A percentile compares a stretch with the other conserved stretches of the same genome.
phyloP scores from a whole-genome alignment of 2,797 vertebrate genomes.

The Sebastes nivosus region DNA sequence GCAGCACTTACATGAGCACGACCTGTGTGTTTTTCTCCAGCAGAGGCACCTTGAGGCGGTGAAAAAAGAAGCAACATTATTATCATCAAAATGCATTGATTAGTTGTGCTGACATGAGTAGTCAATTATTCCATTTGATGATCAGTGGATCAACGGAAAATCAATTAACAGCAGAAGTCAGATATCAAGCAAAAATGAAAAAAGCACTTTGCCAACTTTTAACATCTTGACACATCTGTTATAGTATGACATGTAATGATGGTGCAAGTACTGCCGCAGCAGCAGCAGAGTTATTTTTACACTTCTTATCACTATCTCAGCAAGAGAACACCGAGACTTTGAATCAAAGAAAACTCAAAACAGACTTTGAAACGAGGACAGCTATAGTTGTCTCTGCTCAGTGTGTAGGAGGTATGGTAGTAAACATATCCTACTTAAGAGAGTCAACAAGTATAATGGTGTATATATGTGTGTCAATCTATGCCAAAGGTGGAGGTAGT shows the following conservation, averaged over 20 bases:
- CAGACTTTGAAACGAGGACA: background rate
- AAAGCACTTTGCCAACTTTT: background rate
- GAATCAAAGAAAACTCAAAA: background rate
- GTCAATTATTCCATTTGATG: background rate
- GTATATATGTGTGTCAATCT: background rate
- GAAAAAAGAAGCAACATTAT: background rate
- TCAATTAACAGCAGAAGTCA: background rate
- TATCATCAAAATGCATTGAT: background rate
- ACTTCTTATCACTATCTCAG: background rate
- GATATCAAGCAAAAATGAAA: background rate
- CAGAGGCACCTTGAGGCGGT: conserved; percentile 15
- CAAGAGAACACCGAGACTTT: background rate
- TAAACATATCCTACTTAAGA: background rate
- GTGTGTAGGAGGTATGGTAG: background rate
- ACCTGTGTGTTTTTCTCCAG: conserved; percentile 14
- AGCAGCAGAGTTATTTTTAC: background rate
- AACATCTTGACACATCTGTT: background rate
- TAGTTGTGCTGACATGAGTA: background rate
- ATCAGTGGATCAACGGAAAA: background rate
- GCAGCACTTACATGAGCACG: conserved; percentile 49
- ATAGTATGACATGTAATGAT: background rate
- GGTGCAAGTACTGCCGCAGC: background rate
- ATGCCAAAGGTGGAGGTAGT: background rate
- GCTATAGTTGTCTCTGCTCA: background rate
- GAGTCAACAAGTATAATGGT: background rate